A percentile compares a stretch with the other conserved stretches of the same genome.
These are phyloP conservation scores for Drymodes brunneopygia DNA, from an alignment of 2,113 vertebrate genomes.

Conservation along the genomic window DNA sequence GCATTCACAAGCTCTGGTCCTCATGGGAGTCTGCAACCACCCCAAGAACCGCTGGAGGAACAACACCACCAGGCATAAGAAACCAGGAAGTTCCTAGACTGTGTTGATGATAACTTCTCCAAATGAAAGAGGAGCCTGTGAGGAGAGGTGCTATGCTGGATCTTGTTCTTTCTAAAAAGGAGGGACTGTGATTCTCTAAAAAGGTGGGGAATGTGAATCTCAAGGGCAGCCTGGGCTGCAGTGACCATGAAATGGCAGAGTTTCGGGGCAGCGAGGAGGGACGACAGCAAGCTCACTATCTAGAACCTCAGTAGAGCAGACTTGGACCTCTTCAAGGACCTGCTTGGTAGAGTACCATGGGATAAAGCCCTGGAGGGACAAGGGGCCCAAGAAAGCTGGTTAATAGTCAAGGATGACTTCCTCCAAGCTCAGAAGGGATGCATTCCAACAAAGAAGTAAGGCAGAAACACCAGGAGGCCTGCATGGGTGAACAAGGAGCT, in stretches of 20 bases:
- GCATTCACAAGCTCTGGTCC: neutral
- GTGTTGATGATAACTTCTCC: neutral
- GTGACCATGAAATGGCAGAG: neutral
- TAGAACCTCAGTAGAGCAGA: neutral
- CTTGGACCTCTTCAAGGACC: neutral
- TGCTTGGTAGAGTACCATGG: neutral
- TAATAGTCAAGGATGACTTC: neutral
- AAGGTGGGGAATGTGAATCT: neutral
- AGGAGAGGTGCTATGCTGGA: neutral
- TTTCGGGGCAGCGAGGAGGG: neutral
- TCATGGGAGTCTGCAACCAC: neutral
- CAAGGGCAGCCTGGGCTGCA: neutral
- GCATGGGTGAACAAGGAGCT: neutral
- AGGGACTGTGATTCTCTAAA: too few species aligned
- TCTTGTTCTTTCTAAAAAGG: neutral
- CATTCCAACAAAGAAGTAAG: neutral
- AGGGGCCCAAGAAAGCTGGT: neutral
- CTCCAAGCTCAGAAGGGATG: neutral
- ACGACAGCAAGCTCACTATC: neutral
- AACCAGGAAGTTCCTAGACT: neutral
- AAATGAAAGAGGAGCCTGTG: neutral
- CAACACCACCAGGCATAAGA: rapidly evolving
- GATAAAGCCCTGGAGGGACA: neutral
- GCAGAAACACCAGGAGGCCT: neutral
- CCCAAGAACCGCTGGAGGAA: neutral